Evolutionary conservation across 2,888 invertebrate genomes (phyloP).

Genomic region (Caradrina kadenii): DNA sequence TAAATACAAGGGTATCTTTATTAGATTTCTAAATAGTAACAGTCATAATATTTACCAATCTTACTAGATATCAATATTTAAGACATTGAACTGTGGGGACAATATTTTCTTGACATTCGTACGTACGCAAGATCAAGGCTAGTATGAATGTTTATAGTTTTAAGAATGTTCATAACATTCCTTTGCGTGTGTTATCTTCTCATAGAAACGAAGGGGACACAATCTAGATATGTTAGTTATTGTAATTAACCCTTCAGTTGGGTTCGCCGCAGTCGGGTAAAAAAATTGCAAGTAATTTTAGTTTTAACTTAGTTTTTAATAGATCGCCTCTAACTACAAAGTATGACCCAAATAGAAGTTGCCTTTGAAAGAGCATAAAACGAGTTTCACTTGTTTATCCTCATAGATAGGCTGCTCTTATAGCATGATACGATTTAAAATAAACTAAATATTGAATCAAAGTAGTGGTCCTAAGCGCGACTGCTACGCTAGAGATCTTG

Average conservation of each 20-base stretch:
- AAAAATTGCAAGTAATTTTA: neutral
- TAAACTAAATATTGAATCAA: too few relatives aligned
- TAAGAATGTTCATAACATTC: slow-evolving; percentile 24
- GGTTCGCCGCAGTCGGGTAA: too few relatives aligned
- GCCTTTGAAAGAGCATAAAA: too few relatives aligned
- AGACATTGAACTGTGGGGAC: slow-evolving; percentile 44
- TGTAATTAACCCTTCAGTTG: too few relatives aligned
- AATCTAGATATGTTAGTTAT: too few relatives aligned
- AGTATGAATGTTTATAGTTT: slow-evolving; percentile 39
- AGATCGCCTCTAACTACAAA: too few relatives aligned
- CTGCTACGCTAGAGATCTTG: too few relatives aligned
- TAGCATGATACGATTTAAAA: too few relatives aligned
- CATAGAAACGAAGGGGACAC: neutral
- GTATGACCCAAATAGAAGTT: too few relatives aligned
- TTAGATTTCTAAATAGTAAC: neutral
- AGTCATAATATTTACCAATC: slow-evolving; percentile 18
- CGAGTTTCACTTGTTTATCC: too few relatives aligned
- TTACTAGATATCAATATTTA: neutral
- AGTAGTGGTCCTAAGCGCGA: too few relatives aligned
- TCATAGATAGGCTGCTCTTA: too few relatives aligned
- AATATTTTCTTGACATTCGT: slow-evolving; percentile 41
- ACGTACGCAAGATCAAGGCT: slow-evolving; percentile 61
- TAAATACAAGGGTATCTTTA: neutral
- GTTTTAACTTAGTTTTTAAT: neutral
- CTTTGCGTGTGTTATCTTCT: slow-evolving; percentile 32